phyloP scores from a whole-genome alignment of 2,888 invertebrate genomes.

The Camptogramma bilineatum region DNA sequence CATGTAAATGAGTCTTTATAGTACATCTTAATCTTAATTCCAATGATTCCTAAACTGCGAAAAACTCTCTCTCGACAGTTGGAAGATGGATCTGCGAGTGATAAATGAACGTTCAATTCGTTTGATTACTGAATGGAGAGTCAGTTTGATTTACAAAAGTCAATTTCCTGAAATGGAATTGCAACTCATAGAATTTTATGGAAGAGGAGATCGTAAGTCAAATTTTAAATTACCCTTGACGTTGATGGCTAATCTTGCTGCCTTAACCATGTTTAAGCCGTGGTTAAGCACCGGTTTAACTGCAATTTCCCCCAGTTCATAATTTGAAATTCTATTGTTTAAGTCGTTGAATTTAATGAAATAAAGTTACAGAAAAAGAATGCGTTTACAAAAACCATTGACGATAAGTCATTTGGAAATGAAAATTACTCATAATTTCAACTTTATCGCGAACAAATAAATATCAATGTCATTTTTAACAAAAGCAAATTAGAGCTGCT shows the following conservation, averaged over 20 bases:
- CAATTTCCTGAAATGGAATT: slow-evolving; percentile 51
- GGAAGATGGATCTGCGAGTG: slow-evolving; percentile 71
- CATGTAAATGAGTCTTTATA: background rate
- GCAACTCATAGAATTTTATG: slow-evolving; percentile 42
- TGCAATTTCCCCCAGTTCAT: slow-evolving; percentile 3
- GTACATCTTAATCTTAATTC: background rate
- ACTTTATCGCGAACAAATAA: no score
- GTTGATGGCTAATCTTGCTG: slow-evolving; percentile 15
- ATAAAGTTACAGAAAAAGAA: no score
- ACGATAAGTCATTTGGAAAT: no score
- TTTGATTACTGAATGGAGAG: slow-evolving; percentile 49
- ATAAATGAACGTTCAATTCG: slow-evolving; percentile 68
- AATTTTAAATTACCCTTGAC: slow-evolving; percentile 29
- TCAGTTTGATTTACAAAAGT: slow-evolving; percentile 57
- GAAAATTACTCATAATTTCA: no score
- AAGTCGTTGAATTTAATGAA: background rate
- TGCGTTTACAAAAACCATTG: no score
- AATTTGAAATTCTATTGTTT: slow-evolving; percentile 15
- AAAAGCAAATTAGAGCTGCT: no score
- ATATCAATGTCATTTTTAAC: no score
- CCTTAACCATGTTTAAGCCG: slow-evolving; percentile 10
- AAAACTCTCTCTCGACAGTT: slow-evolving; percentile 71
- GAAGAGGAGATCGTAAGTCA: slow-evolving; percentile 27
- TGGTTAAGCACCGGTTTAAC: slow-evolving; percentile 9
- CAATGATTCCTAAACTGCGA: slow-evolving; percentile 46